Evolutionary conservation across 1,140 invertebrate species (phyloP).

Genomic region (Mactra quadrangularis): DNA sequence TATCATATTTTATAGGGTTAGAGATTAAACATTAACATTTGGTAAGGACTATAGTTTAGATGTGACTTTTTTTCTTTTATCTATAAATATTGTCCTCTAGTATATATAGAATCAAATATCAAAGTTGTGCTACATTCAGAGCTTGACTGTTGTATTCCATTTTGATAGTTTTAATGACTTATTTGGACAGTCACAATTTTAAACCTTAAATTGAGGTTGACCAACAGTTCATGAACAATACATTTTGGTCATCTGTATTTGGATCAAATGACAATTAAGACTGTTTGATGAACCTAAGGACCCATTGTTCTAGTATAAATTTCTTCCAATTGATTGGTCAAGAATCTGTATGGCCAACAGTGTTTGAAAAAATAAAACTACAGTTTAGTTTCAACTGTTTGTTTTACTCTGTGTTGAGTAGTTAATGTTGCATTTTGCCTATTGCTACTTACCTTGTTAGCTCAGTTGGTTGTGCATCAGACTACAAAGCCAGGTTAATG

Average conservation of each 20-base stretch:
- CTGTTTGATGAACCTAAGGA: no score
- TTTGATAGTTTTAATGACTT: background rate
- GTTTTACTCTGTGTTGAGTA: no score
- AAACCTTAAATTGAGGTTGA: background rate
- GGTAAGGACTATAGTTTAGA: constrained; percentile 31
- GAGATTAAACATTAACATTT: constrained; percentile 32
- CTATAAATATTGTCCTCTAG: constrained; percentile 20
- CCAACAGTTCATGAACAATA: background rate
- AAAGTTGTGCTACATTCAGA: background rate
- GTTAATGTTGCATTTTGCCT: no score
- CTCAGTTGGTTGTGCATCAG: no score
- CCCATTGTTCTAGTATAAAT: no score
- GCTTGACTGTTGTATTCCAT: background rate
- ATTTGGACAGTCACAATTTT: background rate
- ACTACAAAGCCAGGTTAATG: no score
- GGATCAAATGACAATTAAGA: no score
- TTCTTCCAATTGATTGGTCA: no score
- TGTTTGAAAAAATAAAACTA: no score
- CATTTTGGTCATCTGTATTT: background rate
- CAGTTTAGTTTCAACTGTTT: no score
- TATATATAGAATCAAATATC: background rate
- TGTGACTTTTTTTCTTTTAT: constrained; percentile 32
- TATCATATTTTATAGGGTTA: constrained; percentile 31
- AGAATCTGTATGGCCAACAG: no score
- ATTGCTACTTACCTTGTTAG: no score